phyloP scores from a whole-genome alignment of 2,113 vertebrate genomes.

The Microtus oregoni region DNA sequence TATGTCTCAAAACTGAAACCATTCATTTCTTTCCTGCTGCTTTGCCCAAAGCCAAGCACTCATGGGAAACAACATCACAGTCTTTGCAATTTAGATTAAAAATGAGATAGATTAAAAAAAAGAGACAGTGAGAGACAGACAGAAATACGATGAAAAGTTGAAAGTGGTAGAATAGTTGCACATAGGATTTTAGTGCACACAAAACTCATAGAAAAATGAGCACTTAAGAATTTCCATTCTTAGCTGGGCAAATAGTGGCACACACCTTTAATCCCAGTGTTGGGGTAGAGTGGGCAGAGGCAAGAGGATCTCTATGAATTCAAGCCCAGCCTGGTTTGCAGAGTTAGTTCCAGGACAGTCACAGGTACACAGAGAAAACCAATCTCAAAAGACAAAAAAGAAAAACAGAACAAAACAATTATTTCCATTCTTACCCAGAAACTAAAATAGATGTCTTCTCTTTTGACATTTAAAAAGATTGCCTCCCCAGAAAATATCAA shows the following conservation, averaged over 20 bases:
- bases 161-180: not conserved
- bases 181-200: not conserved
- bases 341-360: not conserved
- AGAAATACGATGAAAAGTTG: not conserved
- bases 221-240: not conserved
- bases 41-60: not conserved
- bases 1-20: not conserved
- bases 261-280: not conserved
- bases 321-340: not conserved
- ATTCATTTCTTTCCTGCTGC: not conserved
- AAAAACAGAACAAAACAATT: not conserved
- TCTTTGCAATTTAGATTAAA: not conserved
- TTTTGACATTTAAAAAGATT: slow-evolving; percentile 28
- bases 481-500: not conserved
- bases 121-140: not conserved
- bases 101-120: not conserved
- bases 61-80: not conserved
- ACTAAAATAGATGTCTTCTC: not conserved
- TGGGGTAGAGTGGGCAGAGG: not conserved
- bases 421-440: not conserved
- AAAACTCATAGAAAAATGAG: not conserved
- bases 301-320: not conserved
- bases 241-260: not conserved
- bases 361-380: not conserved
- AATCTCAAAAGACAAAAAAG: not conserved